Evolutionary conservation across 2,797 vertebrate species (phyloP), one percentile per base, ranked within the genome.

Genomic region (Rhinatrema bivittatum): DNA sequence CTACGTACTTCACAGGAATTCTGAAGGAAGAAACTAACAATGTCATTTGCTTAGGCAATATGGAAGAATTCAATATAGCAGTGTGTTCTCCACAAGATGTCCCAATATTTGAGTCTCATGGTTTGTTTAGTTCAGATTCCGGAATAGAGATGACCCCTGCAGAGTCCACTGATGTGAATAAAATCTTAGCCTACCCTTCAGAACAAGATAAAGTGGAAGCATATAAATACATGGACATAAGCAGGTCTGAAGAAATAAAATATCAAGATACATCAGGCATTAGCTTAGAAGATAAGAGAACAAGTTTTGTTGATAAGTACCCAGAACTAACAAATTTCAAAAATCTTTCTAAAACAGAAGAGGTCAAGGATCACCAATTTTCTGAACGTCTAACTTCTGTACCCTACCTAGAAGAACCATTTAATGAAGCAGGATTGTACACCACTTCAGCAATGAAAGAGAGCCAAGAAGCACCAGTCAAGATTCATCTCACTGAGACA

Each of bases 211-310:
- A 94, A 80, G 78, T 72, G 25, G 93, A 97, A 61, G 74, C 79
- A 46, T 96, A 87, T 71, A 97, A 93, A 78, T 98, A 98, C 73
- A 98, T 98, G 82, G 94, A 98, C 62, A 91, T 98, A 60, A 88
- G 87, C 48, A 85, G 87, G 24, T 78, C 89, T 8, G 89, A 91
- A 42, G 89, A 91, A 44, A 70, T 36, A 39, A 76, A 65, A 70
- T 69, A 47, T 45, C 74, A 59, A 45, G 71, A 61, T 12, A 65
- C 64, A 10, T 29, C 3, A 2, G 40, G 56, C 16, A 40, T 47
- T 12, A 55, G 46, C 24, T 47, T 48, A 16, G 72, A 74, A 50
- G 68, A 74, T 8, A 51, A 68, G 58, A 56, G 55, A 49, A 46
- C 68, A 38, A 43, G 51, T 34, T 62, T 61, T 42, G 60, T 37